These are phyloP conservation scores for Octopus bimaculoides DNA, from an alignment of 1,140 invertebrate species.

Conservation along the genomic window DNA sequence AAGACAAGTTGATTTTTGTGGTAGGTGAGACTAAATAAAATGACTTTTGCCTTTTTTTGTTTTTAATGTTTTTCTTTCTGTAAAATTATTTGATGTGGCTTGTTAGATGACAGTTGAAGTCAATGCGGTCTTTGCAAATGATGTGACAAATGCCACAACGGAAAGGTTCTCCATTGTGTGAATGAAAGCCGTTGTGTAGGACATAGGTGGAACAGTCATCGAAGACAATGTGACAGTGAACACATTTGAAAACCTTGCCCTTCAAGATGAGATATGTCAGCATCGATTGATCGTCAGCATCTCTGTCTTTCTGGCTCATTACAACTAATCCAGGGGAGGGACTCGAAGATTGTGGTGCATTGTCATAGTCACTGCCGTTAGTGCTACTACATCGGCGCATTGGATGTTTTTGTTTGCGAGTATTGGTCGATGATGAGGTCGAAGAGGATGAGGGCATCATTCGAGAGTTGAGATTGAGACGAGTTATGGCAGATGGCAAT, in stretches of 20 bases:
- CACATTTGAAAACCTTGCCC: conserved; percentile 47
- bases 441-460: conserved; percentile 39
- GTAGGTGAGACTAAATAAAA: no score
- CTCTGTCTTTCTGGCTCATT: conserved; percentile 18
- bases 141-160: conserved; percentile 47
- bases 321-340: conserved; percentile 30
- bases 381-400: conserved; percentile 47
- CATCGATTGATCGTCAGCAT: conserved; percentile 35
- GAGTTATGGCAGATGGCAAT: conserved; percentile 24
- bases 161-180: conserved; percentile 48
- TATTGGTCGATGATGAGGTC: conserved; percentile 13
- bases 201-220: conserved; percentile 50
- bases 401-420: conserved; percentile 46
- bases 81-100: conserved; percentile 46
- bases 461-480: conserved; percentile 45
- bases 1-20: no score
- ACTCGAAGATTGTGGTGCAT: conserved; percentile 26
- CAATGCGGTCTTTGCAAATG: conserved; percentile 47
- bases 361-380: conserved; percentile 33
- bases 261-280: conserved; percentile 40
- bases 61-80: no score
- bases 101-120: conserved; percentile 52
- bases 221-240: conserved; percentile 51
- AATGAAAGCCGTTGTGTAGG: conserved; percentile 51
- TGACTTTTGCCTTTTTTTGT: no score